phyloP scores from a whole-genome alignment of 2,888 invertebrate species.

The Tromatobia lineatoria region DNA sequence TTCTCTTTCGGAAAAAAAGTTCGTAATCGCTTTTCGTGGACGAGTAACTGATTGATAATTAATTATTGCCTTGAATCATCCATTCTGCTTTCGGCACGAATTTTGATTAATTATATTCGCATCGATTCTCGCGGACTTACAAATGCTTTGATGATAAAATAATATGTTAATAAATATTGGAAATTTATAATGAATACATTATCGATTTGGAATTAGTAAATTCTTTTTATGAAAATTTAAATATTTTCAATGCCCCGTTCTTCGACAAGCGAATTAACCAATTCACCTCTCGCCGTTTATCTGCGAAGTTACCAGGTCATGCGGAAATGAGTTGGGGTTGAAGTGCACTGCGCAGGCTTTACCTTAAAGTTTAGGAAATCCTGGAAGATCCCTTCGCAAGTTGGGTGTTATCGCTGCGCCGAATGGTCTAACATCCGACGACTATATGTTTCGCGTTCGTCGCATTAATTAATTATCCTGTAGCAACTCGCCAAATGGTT shows the following conservation, averaged over 20 bases:
- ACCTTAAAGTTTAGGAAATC: slow-evolving; percentile 55
- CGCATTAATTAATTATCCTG: slow-evolving; percentile 71
- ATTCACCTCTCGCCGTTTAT: neutral
- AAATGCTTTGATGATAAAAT: neutral
- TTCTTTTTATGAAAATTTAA: neutral
- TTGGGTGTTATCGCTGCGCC: slow-evolving; percentile 46
- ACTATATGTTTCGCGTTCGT: slow-evolving; percentile 65
- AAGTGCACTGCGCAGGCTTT: neutral
- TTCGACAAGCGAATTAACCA: neutral
- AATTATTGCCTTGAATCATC: too few relatives aligned
- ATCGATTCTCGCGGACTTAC: neutral
- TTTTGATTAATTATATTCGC: neutral
- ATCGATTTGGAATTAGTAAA: neutral
- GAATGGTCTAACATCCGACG: slow-evolving; percentile 37
- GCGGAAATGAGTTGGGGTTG: slow-evolving; percentile 9
- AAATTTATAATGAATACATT: neutral
- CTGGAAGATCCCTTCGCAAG: slow-evolving; percentile 49
- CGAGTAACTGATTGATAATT: neutral
- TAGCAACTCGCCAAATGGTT: slow-evolving; percentile 58
- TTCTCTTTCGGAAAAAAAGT: too few relatives aligned
- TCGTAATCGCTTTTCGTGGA: neutral
- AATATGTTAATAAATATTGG: neutral
- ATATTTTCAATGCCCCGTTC: neutral
- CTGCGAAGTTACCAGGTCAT: neutral
- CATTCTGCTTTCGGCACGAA: neutral